Base-by-base conservation (phyloP, 2,888 invertebrate species). In the Trissolcus japonicus region DNA sequence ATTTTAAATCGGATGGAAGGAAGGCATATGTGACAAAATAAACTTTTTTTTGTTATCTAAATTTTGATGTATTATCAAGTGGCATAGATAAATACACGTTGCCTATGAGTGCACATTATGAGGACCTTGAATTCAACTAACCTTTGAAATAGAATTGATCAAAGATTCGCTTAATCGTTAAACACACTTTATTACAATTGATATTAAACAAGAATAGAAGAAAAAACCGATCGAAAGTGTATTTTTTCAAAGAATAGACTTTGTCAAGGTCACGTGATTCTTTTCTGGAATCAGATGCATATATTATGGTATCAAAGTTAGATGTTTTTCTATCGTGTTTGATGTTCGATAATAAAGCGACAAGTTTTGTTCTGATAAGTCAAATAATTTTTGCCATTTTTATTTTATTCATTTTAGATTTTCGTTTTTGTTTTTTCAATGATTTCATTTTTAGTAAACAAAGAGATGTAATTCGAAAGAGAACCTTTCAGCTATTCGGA, bases 51-150 rank as follows among this genome's bases (percentile, higher is more conserved):
- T 69, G 65, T 76, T 76, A 76, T 76, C 76, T 69, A 65, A 69
- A 69, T 17, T 25, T 35, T 41, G 65, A 69, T 76, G 46, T 66
- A 56, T 65, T 71, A 57, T 76, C 76, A 71, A 69, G 76, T 76
- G 69, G 50, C 69, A 69, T 76, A 66, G 76, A 76, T 71, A 76
- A 76, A 68, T 46, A 67, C 54, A 21, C 17, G 35, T 46, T 57
- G 1, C 29, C 66, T 71, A 71, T 71, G 56, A 71, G 25, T 76
- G 76, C 76, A 76, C 50, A 66, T 66, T 66, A 66, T 41, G 53
- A 29, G 17, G 50, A 71, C 76, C 76, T 76, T 76, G 76, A 76
- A 71, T 67, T 53, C 17, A 66, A 67, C 48, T 62, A 76, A 71
- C 71, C 66, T 71, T 76, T 71, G 71, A 76, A 76, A 61, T 71